phyloP scores from a whole-genome alignment of 2,888 invertebrate species.

The Phengaris arion region DNA sequence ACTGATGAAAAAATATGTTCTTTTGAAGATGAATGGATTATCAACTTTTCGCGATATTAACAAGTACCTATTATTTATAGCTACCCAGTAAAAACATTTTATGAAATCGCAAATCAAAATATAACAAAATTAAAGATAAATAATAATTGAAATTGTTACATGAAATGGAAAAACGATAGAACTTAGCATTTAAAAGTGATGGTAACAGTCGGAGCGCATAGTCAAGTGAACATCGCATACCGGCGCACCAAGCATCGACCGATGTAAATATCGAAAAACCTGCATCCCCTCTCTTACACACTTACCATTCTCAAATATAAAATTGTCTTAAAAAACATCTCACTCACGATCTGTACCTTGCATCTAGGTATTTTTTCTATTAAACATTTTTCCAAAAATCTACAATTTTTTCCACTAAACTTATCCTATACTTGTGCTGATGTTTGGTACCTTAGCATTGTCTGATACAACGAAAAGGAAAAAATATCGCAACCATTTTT shows the following conservation, averaged over 20 bases:
- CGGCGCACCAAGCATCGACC: slow-evolving; percentile 21
- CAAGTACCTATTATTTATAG: not conserved
- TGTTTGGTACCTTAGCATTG: slow-evolving; percentile 54
- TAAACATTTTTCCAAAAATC: slow-evolving; percentile 78
- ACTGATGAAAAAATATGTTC: not conserved
- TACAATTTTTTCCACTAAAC: slow-evolving; percentile 66
- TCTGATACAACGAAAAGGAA: slow-evolving; percentile 39
- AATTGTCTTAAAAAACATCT: slow-evolving; percentile 64
- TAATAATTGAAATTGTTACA: not conserved
- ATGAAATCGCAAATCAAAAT: not conserved
- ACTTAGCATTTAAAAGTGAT: not conserved
- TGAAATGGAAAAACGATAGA: slow-evolving; percentile 10
- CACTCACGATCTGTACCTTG: slow-evolving; percentile 61
- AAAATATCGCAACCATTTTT: slow-evolving; percentile 60
- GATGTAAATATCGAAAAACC: slow-evolving; percentile 27
- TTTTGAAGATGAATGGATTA: not conserved
- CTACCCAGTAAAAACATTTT: not conserved
- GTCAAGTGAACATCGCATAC: slow-evolving; percentile 15
- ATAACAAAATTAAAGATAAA: not conserved
- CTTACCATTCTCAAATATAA: slow-evolving; percentile 58
- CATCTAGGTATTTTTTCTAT: slow-evolving; percentile 56
- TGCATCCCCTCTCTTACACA: slow-evolving; percentile 42
- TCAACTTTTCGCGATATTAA: not conserved
- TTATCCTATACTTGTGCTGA: slow-evolving; percentile 68
- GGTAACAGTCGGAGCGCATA: slow-evolving; percentile 11